Percentiles rank a stretch among this genome's conserved stretches.
Evolutionary conservation across 2,888 invertebrate species (phyloP).

Genomic region (Eupithecia pulchellata): DNA sequence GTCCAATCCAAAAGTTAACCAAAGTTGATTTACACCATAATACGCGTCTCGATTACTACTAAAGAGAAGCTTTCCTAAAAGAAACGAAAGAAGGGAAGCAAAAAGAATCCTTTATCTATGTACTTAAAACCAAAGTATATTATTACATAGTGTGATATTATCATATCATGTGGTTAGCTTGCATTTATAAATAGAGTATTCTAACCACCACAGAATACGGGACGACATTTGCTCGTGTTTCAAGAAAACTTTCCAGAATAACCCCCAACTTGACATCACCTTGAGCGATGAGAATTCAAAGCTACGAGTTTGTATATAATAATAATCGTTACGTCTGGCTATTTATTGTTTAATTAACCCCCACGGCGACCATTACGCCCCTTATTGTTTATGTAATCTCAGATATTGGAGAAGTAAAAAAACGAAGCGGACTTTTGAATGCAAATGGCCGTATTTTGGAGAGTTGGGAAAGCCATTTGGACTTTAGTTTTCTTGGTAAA

Average conservation of each 20-base stretch:
- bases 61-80: too few relatives aligned
- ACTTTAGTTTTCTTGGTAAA: conserved; percentile 10
- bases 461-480: conserved; percentile 29
- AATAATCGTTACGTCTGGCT: conserved; percentile 77
- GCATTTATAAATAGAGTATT: background rate
- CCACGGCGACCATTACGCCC: conserved; percentile 62
- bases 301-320: conserved; percentile 79
- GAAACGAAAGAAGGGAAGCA: too few relatives aligned
- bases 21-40: too few relatives aligned
- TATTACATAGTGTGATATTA: too few relatives aligned
- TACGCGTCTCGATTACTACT: too few relatives aligned
- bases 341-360: conserved; percentile 84
- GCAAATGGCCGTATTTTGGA: conserved; percentile 41
- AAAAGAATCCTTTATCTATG: too few relatives aligned
- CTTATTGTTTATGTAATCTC: conserved; percentile 74
- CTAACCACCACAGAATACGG: background rate
- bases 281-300: conserved; percentile 84
- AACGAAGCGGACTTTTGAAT: conserved; percentile 46
- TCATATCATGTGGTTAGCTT: background rate
- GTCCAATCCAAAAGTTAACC: too few relatives aligned
- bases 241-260: conserved; percentile 55
- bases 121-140: too few relatives aligned
- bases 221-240: conserved; percentile 6
- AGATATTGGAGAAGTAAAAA: conserved; percentile 72
- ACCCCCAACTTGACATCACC: conserved; percentile 75